Percentiles rank a stretch among this genome's conserved stretches.
Conservation (phyloP, 2,113 vertebrate genomes). For the Cervus canadensis region DNA sequence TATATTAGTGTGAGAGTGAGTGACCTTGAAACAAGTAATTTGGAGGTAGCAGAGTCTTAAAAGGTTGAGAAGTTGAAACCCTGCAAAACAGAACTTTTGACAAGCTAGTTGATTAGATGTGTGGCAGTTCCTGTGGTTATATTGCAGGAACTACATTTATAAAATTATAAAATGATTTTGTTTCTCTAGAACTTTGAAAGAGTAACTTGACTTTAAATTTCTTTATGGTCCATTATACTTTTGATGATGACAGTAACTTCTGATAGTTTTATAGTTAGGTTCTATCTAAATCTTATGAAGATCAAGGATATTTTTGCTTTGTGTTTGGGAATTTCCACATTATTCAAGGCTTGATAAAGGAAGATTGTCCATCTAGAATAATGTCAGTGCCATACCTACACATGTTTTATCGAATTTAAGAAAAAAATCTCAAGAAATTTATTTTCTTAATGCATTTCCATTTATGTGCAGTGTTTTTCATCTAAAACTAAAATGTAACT, state of each 20-base stretch:
- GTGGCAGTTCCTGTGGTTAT: background rate
- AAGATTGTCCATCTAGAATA: background rate
- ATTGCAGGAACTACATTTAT: background rate
- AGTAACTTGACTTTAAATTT: slow-evolving; percentile 11
- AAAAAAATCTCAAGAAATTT: background rate
- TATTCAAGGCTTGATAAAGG: background rate
- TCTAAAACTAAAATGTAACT: slow-evolving; percentile 33
- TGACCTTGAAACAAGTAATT: background rate
- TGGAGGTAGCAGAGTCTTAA: background rate
- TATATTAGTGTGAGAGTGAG: background rate
- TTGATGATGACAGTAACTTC: background rate
- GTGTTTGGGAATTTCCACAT: background rate
- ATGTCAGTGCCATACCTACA: background rate
- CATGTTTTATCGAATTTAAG: background rate
- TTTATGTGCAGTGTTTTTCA: slow-evolving; percentile 8
- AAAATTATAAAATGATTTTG: slow-evolving; percentile 22
- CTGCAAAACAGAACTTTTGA: background rate
- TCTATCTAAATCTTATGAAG: background rate
- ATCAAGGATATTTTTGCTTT: background rate
- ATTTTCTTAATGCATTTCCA: slow-evolving; percentile 34
- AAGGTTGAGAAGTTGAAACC: background rate
- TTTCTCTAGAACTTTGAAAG: background rate
- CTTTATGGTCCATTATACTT: background rate
- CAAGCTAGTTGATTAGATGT: background rate
- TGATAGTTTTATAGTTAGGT: background rate